phyloP scores from a whole-genome alignment of 2,797 vertebrate species.

The Pseudopleuronectes americanus region DNA sequence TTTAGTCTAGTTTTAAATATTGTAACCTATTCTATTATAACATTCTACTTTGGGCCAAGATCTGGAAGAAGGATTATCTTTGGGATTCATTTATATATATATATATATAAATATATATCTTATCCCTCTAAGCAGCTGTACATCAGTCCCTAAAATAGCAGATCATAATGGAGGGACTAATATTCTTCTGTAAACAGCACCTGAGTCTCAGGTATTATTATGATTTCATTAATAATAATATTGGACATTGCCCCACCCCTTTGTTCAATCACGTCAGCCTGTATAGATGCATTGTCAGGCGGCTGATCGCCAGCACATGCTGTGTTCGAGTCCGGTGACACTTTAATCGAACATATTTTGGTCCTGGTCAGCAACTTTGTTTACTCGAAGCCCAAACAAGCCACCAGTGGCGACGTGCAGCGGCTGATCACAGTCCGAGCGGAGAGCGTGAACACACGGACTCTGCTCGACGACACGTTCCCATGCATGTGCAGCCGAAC shows the following conservation, averaged over 20 bases:
- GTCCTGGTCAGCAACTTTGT: conserved; percentile 72
- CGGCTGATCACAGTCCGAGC: conserved; percentile 4
- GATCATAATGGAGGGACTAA: not conserved
- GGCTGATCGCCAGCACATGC: conserved; percentile 15
- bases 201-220: not conserved
- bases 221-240: conserved; percentile 2
- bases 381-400: conserved; percentile 54
- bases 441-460: not conserved
- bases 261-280: conserved; percentile 28
- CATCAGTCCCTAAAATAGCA: not conserved
- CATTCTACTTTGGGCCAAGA: no score
- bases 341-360: conserved; percentile 28
- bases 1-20: no score
- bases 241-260: conserved; percentile 46
- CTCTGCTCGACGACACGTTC: no score
- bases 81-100: no score
- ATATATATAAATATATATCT: no score
- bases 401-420: conserved; percentile 37
- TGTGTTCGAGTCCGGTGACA: not conserved
- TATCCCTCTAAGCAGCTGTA: not conserved
- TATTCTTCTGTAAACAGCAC: not conserved
- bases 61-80: no score
- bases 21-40: no score
- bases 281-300: conserved; percentile 11
- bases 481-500: not conserved